phyloP scores from a whole-genome alignment of 2,797 vertebrate genomes.

The Pseudopleuronectes americanus region DNA sequence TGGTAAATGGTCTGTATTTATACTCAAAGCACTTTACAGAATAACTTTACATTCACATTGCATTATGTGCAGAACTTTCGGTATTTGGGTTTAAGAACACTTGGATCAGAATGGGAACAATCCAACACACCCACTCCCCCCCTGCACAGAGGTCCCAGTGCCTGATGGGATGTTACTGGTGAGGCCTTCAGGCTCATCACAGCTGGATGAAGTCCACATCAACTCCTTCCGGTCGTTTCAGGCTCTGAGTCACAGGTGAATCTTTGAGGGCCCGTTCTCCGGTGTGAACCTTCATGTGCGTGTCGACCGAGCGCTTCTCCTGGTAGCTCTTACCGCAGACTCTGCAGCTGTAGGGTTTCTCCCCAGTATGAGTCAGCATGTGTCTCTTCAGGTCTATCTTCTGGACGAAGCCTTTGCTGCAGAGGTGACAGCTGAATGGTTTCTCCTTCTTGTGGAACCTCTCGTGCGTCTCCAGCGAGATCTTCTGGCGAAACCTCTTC shows the following conservation, averaged over 20 bases:
- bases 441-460: slow-evolving; percentile 78
- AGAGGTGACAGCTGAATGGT: slow-evolving; percentile 60
- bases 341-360: slow-evolving; percentile 73
- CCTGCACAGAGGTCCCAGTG: too few species aligned
- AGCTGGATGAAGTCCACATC: slow-evolving; percentile 53
- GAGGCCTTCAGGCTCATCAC: slow-evolving; percentile 7
- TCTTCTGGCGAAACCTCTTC: slow-evolving; percentile 76
- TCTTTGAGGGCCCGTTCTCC: slow-evolving; percentile 38
- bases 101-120: too few species aligned
- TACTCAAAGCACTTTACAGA: too few species aligned
- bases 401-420: slow-evolving; percentile 73
- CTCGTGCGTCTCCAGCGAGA: slow-evolving; percentile 74
- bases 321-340: slow-evolving; percentile 71
- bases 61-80: too few species aligned
- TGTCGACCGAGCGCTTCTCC: slow-evolving; percentile 72
- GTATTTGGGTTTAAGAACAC: too few species aligned
- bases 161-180: neutral
- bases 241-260: accelerated
- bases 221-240: slow-evolving; percentile 40
- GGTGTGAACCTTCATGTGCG: slow-evolving; percentile 70
- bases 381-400: slow-evolving; percentile 77
- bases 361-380: slow-evolving; percentile 73
- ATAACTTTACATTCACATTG: too few species aligned
- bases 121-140: too few species aligned
- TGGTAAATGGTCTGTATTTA: too few species aligned